Evolutionary conservation across 2,797 vertebrate genomes (phyloP), one percentile per base, ranked within the genome.

Genomic region (Hoplostethus atlanticus): DNA sequence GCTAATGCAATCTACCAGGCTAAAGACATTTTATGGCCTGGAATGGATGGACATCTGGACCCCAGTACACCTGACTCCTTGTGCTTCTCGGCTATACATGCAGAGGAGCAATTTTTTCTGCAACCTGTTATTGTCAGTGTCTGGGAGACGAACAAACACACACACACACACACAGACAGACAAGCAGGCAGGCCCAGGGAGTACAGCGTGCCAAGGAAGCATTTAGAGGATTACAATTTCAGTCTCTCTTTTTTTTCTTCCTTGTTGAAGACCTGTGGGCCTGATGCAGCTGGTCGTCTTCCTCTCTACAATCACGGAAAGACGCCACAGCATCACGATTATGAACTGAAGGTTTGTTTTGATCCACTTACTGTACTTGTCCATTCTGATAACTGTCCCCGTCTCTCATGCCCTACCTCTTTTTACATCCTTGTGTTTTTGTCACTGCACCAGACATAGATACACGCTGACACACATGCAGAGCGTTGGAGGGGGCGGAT

Each of bases 261-360:
- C 17, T 46, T 64, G 28, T 84, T 73, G 57, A 53, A 83, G 86
- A 81, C 15, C 54, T n/a, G 42, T 12, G 53, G 74, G 60, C 71
- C 80, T 64, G 69, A 82, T 77, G 85, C 46, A 73, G 81, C 80
- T 80, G 81, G 58, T 71, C 74, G 56, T 60, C 61, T 47, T 83
- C 73, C 60, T 55, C 64, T 68, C 83, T 75, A 62, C 81, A 48
- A 36, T 79, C 81, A 83, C 59, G 80, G 47, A 71, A 76, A 70
- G 54, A 74, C 68, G 21, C 69, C 66, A 46, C 47, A 28, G 11
- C 16, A 0, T 76, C 48, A 13, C 54, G 46, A 74, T 57, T 17
- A 82, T 86, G 80, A 67, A 89, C 68, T 87, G 66, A 85, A 91
- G 87, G 88, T 91, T 80, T 75, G 90, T 86, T 89, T 79, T 73